phyloP scores from a whole-genome alignment of 2,113 vertebrate genomes.

The Cyprinodon brontotheroides region DNA sequence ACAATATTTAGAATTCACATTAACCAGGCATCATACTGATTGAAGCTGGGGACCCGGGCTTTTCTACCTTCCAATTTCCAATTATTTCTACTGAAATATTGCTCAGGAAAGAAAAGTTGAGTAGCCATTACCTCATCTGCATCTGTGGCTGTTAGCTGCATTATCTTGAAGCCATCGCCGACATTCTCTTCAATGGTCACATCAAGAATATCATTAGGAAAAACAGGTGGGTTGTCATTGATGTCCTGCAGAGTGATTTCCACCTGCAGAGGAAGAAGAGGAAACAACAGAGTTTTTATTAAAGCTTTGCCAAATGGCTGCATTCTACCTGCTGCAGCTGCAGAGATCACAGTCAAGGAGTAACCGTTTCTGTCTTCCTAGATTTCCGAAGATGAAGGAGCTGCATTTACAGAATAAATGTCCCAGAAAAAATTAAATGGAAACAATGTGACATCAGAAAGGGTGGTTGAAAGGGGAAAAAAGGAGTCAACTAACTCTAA shows the following conservation, averaged over 20 bases:
- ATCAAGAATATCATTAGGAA: conserved; percentile 93
- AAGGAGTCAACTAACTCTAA: background rate
- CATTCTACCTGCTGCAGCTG: conserved; percentile 36
- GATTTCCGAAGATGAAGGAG: conserved; percentile 50
- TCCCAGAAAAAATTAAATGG: conserved; percentile 1
- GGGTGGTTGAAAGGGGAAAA: conserved; percentile 17
- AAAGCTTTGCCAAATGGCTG: conserved; percentile 32
- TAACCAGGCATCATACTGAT: too few relatives aligned
- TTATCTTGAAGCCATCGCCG: conserved; percentile 93
- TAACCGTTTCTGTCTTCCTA: background rate
- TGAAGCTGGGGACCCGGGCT: background rate
- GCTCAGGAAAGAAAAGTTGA: conserved; percentile 31
- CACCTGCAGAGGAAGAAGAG: conserved; percentile 80
- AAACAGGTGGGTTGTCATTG: conserved; percentile 97
- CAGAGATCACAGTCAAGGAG: conserved; percentile 19
- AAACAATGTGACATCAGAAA: conserved; percentile 34
- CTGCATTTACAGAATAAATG: conserved; percentile 28
- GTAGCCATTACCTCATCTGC: conserved; percentile 90
- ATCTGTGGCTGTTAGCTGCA: conserved; percentile 95
- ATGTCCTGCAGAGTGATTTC: conserved; percentile 98
- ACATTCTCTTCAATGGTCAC: conserved; percentile 95
- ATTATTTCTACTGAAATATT: conserved; percentile 9
- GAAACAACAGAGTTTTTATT: conserved; percentile 55
- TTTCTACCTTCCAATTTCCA: conserved; percentile 3
- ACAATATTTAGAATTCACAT: too few relatives aligned